Evolutionary conservation across 2,113 vertebrate genomes (phyloP), one percentile per base, ranked within the genome.

Genomic region (Pipra filicauda): DNA sequence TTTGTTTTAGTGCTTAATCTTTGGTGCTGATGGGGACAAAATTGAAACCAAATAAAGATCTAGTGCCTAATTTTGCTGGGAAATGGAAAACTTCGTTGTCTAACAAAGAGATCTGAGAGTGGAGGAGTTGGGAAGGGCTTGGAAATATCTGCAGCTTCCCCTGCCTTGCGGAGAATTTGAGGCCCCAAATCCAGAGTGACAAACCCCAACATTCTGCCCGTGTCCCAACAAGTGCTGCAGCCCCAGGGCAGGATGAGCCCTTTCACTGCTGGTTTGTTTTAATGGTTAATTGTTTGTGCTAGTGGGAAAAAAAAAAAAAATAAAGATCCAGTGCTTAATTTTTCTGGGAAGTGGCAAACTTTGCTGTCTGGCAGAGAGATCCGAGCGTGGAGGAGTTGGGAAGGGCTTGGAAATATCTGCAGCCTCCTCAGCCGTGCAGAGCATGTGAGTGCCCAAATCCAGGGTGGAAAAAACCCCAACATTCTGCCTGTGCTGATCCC

Each of bases 191-290:
- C 26, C 11, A 0, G 2, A 0, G 12, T 4, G 4, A 48, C 14
- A 71, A 39, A 31, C 85, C 85, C 64, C 78, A 5, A 14, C 5
- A 31, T 79, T 78, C 21, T 2, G 4, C 41, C 27, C 23, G 16
- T 28, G 48, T 17, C 51, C 51, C 39, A 4, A 24, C 2, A 1
- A 26, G 5, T 0, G 2, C 15, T 6, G 35, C 0, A 0, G 33
- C 4, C 7, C 52, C 13, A 37, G 33, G 26, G 51, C 52, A 31
- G 52, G 30, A 55, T 17, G 52, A 30, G 17, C 28, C 54, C 54
- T 55, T 55, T 55, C 28, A 30, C 28, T 55, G 30, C 6, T 31
- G 54, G 30, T 30, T 31, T 55, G 18, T 55, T 55, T 12, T 33
- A 20, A 30, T 55, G 54, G 17, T 55, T 12, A 21, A 33, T 55